These are phyloP conservation scores for Columba guinea DNA, from an alignment of 2,797 vertebrate species.

Conservation along the genomic window DNA sequence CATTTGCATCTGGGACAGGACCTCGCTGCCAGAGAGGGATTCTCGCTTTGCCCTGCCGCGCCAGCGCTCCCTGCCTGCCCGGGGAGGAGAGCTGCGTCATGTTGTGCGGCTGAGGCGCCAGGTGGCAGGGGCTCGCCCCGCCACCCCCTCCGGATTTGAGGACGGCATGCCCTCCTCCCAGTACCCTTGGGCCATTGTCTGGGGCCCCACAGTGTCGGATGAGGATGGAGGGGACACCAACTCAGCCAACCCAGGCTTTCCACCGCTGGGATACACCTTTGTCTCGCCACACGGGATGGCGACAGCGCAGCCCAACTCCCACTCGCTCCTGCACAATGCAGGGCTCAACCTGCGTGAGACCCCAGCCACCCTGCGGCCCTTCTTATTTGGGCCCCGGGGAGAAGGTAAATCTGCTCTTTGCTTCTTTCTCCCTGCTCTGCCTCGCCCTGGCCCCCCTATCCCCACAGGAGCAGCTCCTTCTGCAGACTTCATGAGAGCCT, in stretches of 20 bases:
- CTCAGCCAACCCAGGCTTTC: constrained; percentile 79
- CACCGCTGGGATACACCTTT: constrained; percentile 78
- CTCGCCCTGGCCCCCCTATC: fast-evolving
- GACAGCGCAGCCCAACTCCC: constrained; percentile 78
- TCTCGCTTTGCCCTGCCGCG: constrained; percentile 37
- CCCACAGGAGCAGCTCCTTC: background rate
- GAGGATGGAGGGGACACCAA: constrained; percentile 80
- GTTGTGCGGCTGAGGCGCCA: constrained; percentile 71
- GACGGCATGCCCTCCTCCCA: constrained; percentile 81
- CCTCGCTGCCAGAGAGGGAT: constrained; percentile 60
- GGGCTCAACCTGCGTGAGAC: constrained; percentile 79
- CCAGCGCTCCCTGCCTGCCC: background rate
- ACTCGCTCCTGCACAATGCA: constrained; percentile 74
- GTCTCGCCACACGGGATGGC: constrained; percentile 78
- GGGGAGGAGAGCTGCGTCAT: constrained; percentile 37
- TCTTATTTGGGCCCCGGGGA: constrained; percentile 77
- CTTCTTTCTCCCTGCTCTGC: fast-evolving
- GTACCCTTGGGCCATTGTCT: constrained; percentile 84
- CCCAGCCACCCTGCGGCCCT: constrained; percentile 78
- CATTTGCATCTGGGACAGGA: constrained; percentile 80
- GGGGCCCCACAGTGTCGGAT: constrained; percentile 81
- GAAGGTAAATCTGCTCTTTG: constrained; percentile 73
- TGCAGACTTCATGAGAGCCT: background rate
- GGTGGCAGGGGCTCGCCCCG: constrained; percentile 59
- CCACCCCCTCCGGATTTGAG: constrained; percentile 79